Percentiles rank a stretch among this genome's conserved stretches.
These are phyloP conservation scores for Halictus rubicundus DNA, from an alignment of 1,140 invertebrate species.

Conservation along the genomic window DNA sequence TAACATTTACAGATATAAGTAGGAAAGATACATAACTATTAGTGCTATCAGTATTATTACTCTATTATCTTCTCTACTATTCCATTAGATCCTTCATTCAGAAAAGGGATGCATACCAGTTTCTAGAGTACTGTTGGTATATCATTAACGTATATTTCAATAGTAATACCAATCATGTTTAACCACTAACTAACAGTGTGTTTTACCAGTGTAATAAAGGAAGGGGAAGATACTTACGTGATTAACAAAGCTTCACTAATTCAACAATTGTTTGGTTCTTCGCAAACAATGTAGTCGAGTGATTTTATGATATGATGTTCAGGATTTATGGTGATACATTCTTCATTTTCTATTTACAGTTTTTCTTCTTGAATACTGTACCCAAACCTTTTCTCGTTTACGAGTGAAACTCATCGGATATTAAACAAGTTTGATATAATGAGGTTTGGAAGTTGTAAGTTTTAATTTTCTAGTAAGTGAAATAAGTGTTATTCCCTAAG, in stretches of 20 bases:
- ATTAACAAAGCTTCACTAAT: slow-evolving; percentile 10
- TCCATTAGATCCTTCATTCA: slow-evolving; percentile 38
- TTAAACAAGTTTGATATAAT: too few relatives aligned
- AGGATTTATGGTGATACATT: neutral
- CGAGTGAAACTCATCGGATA: too few relatives aligned
- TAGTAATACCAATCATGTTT: neutral
- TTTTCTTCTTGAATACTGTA: neutral
- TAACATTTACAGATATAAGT: slow-evolving; percentile 52
- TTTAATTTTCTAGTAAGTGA: too few relatives aligned
- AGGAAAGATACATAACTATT: slow-evolving; percentile 60
- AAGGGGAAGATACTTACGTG: neutral
- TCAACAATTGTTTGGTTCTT: slow-evolving; percentile 1
- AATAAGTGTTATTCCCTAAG: too few relatives aligned
- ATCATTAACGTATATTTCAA: slow-evolving; percentile 22
- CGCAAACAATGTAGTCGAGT: neutral
- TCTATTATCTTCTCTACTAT: slow-evolving; percentile 47
- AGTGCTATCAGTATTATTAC: slow-evolving; percentile 59
- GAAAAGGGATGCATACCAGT: slow-evolving; percentile 13
- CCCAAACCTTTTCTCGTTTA: too few relatives aligned
- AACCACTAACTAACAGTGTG: slow-evolving; percentile 22
- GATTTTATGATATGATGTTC: neutral
- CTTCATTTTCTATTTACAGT: neutral
- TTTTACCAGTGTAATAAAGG: neutral
- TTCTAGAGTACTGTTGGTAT: slow-evolving; percentile 36
- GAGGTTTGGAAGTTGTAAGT: too few relatives aligned